Evolutionary conservation across 2,797 vertebrate species (phyloP).

Genomic region (Thripadectes ignobilis): DNA sequence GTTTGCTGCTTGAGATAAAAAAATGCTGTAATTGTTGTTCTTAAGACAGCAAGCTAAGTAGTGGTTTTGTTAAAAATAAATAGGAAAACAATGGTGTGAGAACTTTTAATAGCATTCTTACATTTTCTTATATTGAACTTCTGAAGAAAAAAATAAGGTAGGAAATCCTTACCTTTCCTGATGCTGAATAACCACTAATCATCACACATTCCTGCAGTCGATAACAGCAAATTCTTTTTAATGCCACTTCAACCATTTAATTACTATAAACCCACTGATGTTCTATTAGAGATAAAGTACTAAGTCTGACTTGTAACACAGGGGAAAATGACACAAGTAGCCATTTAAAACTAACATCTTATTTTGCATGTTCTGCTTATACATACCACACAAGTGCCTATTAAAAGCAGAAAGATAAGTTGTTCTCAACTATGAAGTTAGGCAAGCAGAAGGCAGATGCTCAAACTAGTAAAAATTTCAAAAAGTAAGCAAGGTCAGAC

Average conservation of each 20-base stretch:
- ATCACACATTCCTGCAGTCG: not conserved
- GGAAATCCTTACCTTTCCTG: not conserved
- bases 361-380: not conserved
- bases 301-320: not conserved
- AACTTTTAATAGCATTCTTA: not conserved
- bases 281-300: not conserved
- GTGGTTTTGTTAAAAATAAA: constrained; percentile 12
- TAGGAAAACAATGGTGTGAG: not conserved
- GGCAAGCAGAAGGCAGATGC: not conserved
- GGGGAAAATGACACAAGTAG: not conserved
- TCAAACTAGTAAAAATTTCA: not conserved
- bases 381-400: not conserved
- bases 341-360: not conserved
- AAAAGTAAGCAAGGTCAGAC: constrained; percentile 16
- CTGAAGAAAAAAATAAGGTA: not conserved
- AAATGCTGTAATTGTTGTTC: constrained; percentile 58
- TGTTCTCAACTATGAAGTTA: not conserved
- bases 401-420: not conserved
- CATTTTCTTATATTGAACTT: not conserved
- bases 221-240: constrained; percentile 4
- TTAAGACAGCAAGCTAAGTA: constrained; percentile 37
- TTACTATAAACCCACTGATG: not conserved
- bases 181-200: not conserved
- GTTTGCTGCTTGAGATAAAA: constrained; percentile 64
- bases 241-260: not conserved